Evolutionary conservation across 2,113 vertebrate genomes (phyloP).

Genomic region (Accipiter cooperii): DNA sequence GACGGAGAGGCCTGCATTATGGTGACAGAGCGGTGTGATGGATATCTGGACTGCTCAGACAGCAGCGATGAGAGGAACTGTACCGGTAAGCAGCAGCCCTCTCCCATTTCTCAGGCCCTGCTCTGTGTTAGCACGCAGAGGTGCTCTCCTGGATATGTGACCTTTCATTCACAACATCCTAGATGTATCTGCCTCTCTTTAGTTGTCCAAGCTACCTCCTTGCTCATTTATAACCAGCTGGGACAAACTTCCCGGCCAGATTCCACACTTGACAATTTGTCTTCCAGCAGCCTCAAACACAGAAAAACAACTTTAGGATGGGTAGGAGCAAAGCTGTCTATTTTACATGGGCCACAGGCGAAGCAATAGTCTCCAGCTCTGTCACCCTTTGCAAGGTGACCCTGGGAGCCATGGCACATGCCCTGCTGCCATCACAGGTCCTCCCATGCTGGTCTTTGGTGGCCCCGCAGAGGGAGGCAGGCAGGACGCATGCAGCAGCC

Average conservation of each 20-base stretch:
- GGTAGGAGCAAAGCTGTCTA: background rate
- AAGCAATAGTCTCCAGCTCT: background rate
- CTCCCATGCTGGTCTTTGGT: background rate
- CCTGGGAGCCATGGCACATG: rapidly evolving
- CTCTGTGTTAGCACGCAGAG: background rate
- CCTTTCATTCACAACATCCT: background rate
- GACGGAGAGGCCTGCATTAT: conserved; percentile 86
- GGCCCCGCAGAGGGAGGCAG: background rate
- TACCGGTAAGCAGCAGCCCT: conserved; percentile 70
- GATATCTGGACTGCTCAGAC: conserved; percentile 92
- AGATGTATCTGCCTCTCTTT: background rate
- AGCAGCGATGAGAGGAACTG: conserved; percentile 91
- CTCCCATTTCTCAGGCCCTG: background rate
- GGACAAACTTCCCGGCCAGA: background rate
- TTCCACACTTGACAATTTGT: background rate
- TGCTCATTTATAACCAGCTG: background rate
- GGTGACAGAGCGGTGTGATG: conserved; percentile 82
- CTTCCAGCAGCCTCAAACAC: background rate
- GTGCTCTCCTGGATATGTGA: background rate
- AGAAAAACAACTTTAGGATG: background rate
- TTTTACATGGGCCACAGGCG: background rate
- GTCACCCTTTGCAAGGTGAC: background rate
- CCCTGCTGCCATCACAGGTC: background rate
- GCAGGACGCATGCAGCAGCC: background rate
- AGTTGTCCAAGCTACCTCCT: background rate